A percentile compares a stretch with the other conserved stretches of the same genome.
Conservation (phyloP, 1,140 invertebrate species). For the Aradophagus sp. region DNA sequence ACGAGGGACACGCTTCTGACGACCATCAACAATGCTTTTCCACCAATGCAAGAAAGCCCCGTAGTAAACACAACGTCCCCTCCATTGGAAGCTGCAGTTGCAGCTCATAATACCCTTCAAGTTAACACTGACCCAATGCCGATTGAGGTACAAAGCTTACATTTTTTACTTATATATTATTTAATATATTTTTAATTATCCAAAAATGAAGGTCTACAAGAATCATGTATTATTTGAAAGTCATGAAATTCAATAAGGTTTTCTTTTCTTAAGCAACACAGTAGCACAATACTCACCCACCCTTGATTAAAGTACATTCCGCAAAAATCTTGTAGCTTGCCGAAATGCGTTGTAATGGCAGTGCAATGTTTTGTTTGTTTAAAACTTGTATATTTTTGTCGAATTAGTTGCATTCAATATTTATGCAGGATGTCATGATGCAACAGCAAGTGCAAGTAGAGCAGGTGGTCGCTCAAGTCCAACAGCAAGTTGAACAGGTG, state of each 20-base stretch:
- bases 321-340: no score
- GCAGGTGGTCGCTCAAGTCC: constrained; percentile 70
- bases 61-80: constrained; percentile 66
- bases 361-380: no score
- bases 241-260: no score
- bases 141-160: constrained; percentile 42
- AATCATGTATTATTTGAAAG: no score
- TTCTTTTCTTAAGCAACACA: no score
- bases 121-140: constrained; percentile 62
- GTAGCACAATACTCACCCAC: no score
- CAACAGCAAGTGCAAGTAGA: constrained; percentile 72
- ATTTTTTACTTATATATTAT: constrained; percentile 2
- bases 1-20: constrained; percentile 75
- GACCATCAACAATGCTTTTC: constrained; percentile 67
- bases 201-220: no score
- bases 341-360: no score
- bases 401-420: constrained; percentile 52
- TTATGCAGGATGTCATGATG: constrained; percentile 66
- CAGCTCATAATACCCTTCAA: constrained; percentile 61
- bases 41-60: constrained; percentile 77
- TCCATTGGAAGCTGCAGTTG: constrained; percentile 55
- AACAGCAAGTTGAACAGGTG: constrained; percentile 73
- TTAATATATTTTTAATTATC: constrained; percentile 10
- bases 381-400: constrained; percentile 13
- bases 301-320: no score